phyloP scores from a whole-genome alignment of 2,888 invertebrate species.

The Acleris emargana region DNA sequence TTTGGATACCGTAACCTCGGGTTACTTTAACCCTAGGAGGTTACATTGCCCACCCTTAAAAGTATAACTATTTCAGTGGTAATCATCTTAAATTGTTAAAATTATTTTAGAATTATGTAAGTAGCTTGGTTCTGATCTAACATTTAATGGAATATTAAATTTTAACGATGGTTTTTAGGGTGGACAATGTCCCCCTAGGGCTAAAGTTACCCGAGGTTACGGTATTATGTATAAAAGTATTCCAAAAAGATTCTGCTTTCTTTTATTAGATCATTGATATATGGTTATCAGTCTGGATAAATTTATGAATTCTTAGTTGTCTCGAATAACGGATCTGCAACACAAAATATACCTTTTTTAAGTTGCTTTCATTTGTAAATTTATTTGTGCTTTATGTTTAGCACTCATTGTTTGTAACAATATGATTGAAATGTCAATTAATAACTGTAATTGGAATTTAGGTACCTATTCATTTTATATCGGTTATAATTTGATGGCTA shows the following conservation, averaged over 20 bases:
- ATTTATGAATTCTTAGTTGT: neutral
- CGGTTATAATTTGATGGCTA: no score
- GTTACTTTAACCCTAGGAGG: rapidly evolving
- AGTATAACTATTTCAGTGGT: no score
- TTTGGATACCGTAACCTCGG: no score
- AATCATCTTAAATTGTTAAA: no score
- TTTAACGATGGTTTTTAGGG: neutral
- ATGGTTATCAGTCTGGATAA: neutral
- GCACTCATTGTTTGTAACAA: neutral
- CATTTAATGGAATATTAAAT: no score
- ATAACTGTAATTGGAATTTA: no score
- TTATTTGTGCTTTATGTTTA: neutral
- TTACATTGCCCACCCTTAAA: neutral
- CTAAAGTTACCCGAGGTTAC: neutral
- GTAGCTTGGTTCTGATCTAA: no score
- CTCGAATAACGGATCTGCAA: neutral
- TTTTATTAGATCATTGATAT: slow-evolving; percentile 4
- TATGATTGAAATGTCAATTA: neutral
- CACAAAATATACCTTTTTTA: neutral
- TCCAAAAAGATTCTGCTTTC: neutral
- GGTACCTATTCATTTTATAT: no score
- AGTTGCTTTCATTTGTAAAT: neutral
- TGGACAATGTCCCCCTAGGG: neutral
- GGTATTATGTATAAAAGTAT: neutral
- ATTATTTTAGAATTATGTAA: no score